Percentiles rank a stretch among this genome's conserved stretches.
These are phyloP conservation scores for Macrostomum lignano DNA, from an alignment of 1,140 invertebrate genomes.

Conservation along the genomic window DNA sequence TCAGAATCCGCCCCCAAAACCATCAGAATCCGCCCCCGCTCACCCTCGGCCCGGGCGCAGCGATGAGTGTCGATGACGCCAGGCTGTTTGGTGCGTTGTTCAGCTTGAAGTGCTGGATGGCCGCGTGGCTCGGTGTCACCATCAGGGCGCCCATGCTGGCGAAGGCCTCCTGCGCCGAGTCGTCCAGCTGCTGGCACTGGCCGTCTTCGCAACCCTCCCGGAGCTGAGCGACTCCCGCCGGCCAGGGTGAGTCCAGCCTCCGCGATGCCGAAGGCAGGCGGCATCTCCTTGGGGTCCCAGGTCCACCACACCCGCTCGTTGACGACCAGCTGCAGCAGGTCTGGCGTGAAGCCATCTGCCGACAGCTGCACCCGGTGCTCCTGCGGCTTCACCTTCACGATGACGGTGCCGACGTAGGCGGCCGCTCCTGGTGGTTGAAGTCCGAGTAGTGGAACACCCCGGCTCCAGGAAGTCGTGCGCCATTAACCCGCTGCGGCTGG, in stretches of 20 bases:
- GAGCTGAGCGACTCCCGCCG: neutral
- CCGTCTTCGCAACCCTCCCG: neutral
- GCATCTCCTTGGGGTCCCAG: conserved; percentile 14
- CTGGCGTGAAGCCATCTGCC: conserved; percentile 17
- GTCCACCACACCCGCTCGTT: conserved; percentile 24
- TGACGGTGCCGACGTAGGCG: conserved; percentile 25
- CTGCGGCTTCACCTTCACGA: conserved; percentile 22
- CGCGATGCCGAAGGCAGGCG: conserved; percentile 11
- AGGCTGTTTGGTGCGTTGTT: no score
- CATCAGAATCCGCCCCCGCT: no score
- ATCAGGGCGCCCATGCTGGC: neutral
- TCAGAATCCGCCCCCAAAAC: no score
- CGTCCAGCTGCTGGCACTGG: neutral
- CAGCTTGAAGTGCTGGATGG: neutral
- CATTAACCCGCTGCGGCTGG: conserved; percentile 21
- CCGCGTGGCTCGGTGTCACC: neutral
- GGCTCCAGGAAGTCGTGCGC: conserved; percentile 18
- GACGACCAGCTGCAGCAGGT: conserved; percentile 14
- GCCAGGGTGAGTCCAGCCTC: conserved; percentile 11
- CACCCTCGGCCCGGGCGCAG: no score
- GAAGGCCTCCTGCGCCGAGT: conserved; percentile 1
- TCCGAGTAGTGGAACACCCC: conserved; percentile 26
- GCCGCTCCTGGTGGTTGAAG: conserved; percentile 22
- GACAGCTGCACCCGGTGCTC: conserved; percentile 19
- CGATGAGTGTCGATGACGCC: no score